Base-by-base conservation (phyloP, 2,113 vertebrate species). In the Leptodactylus fuscus region DNA sequence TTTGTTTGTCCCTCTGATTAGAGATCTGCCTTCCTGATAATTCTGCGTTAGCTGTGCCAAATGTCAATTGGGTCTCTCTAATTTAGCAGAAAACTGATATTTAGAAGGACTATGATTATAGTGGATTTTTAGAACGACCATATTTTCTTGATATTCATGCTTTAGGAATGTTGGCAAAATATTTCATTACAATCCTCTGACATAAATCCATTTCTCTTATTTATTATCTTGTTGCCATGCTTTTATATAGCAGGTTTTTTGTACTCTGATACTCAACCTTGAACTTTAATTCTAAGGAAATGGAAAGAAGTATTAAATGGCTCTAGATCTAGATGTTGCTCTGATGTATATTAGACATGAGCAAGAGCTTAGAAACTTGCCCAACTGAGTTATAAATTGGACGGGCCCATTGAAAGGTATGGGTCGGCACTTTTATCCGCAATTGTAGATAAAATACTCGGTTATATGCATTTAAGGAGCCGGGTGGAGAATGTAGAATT, bases 81-180 rank as follows among this genome's bases (percentile, higher is more conserved):
- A 48, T 11, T 75, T n/a, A 74, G 24, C n/a, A 15, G 22, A 0
- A 74, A 75, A 75, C 49, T 75, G 73, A 75, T 49, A 18, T 44
- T 75, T 75, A 29, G 38, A 27, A 27, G n/a, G 5, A 48, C 41
- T 75, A 49, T 75, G 24, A 75, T 74, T 74, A 74, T 15, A 27
- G 38, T 4, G 3, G 24, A 48, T 29, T 75, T 75, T 4, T 74
- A 46, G 41, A 46, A 20, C 16, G n/a, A 48, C 11, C 41, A 46
- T 74, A 24, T 27, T 46, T 44, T 74, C 48, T 12, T 27, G 27
- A 46, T 44, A 74, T 15, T 27, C 41, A n/a, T 73, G 22, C 36
- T 41, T 24, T 46, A 6, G 16, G 46, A 73, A 74, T 74, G 71
- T 74, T 74, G 20, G 41, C 71, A 74, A 74, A 74, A 48, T 48